Evolutionary conservation across 92 coral and sea anemone species (phyloP).

Genomic region (Zoanthus sociatus): DNA sequence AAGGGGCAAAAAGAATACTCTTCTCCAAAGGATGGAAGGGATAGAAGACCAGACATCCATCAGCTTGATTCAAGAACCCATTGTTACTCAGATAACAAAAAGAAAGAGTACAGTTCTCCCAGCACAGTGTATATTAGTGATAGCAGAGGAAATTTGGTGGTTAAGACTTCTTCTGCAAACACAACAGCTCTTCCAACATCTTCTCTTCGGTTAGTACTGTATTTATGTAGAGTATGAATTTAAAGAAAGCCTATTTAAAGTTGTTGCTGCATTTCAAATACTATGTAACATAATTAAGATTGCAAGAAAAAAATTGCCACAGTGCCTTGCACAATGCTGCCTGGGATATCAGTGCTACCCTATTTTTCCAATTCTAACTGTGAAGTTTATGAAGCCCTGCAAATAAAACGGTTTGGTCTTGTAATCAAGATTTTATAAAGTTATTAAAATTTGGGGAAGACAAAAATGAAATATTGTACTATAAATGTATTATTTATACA

Average conservation of each 20-base stretch:
- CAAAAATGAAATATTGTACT: too few relatives aligned
- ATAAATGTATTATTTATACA: too few relatives aligned
- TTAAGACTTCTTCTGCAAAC: conserved; percentile 93
- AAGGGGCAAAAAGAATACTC: conserved; percentile 24
- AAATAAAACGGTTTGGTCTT: too few relatives aligned
- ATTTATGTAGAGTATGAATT: neutral
- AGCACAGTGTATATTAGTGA: conserved; percentile 36
- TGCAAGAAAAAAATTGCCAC: too few relatives aligned
- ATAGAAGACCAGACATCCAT: conserved; percentile 45
- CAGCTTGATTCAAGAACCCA: conserved; percentile 23
- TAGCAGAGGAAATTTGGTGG: conserved; percentile 82
- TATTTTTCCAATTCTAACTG: too few relatives aligned
- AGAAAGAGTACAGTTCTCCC: conserved; percentile 64
- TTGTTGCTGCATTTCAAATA: too few relatives aligned
- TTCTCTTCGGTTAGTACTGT: conserved; percentile 74
- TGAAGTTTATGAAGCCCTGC: too few relatives aligned
- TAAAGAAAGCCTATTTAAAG: neutral
- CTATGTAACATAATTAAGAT: too few relatives aligned
- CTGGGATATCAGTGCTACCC: too few relatives aligned
- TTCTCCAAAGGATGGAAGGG: conserved; percentile 35
- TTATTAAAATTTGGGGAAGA: too few relatives aligned
- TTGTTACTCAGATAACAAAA: conserved; percentile 56
- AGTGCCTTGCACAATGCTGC: too few relatives aligned
- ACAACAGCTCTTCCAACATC: conserved; percentile 92
- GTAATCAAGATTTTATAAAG: too few relatives aligned